Evolutionary conservation across 1,140 invertebrate genomes (phyloP).

Genomic region (Venturia canescens): DNA sequence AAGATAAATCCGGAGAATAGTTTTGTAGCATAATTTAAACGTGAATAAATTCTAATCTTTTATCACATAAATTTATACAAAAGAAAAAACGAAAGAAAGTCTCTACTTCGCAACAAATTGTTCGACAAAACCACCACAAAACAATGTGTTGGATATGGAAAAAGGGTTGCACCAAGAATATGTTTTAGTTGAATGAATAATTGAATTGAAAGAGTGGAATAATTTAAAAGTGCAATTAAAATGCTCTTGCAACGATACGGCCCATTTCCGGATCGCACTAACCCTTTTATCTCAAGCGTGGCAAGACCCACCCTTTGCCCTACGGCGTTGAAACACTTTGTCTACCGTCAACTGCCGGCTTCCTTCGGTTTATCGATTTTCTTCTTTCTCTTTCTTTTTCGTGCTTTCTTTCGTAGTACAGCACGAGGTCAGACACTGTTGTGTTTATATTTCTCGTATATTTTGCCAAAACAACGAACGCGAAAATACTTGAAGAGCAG

Average conservation of each 20-base stretch:
- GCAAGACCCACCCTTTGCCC: conserved; percentile 19
- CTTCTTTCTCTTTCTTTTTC: conserved; percentile 25
- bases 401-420: not conserved
- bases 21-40: not conserved
- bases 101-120: too few species aligned
- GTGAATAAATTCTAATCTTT: too few species aligned
- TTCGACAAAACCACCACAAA: too few species aligned
- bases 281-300: conserved; percentile 7
- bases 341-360: conserved; percentile 38
- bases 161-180: too few species aligned
- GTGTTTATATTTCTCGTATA: conserved; percentile 15
- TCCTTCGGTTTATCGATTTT: conserved; percentile 44
- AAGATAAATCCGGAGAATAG: not conserved
- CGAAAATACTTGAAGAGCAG: too few species aligned
- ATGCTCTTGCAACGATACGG: conserved; percentile 27
- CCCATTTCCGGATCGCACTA: conserved; percentile 8
- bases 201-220: conserved; percentile 22
- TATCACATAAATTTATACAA: too few species aligned
- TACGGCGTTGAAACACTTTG: conserved; percentile 26
- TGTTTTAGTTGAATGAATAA: too few species aligned
- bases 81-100: too few species aligned
- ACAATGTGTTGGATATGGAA: too few species aligned
- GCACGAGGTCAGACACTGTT: conserved; percentile 11
- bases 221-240: conserved; percentile 41
- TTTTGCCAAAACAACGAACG: not conserved